Evolutionary conservation across 2,888 invertebrate genomes (phyloP).

Genomic region (Rhopalosiphum nymphaeae): DNA sequence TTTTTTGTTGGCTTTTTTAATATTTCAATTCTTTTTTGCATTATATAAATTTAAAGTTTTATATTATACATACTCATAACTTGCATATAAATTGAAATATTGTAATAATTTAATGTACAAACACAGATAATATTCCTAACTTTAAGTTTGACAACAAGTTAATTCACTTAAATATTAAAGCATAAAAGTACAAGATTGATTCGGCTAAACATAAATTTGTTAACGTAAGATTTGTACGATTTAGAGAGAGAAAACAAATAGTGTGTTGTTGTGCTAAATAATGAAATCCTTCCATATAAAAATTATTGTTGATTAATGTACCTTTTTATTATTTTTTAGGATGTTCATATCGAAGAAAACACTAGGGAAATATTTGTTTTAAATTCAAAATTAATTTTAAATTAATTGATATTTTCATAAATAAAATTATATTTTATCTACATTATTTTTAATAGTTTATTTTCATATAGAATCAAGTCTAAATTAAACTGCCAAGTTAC

Average conservation of each 20-base stretch:
- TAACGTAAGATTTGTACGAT: not conserved
- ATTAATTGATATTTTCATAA: conserved; percentile 19
- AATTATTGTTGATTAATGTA: not conserved
- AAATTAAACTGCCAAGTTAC: not conserved
- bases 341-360: conserved; percentile 50
- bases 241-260: not conserved
- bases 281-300: not conserved
- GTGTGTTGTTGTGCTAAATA: not conserved
- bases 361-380: conserved; percentile 17
- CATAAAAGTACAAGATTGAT: not conserved
- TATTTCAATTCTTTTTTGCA: not conserved
- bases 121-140: not conserved
- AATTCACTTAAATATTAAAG: not conserved
- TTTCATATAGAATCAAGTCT: not conserved
- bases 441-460: not conserved
- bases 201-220: not conserved
- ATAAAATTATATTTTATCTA: conserved; percentile 30
- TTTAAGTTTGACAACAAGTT: not conserved
- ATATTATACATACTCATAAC: not conserved
- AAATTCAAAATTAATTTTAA: conserved; percentile 12
- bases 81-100: not conserved
- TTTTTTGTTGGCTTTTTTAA: not conserved
- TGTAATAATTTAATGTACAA: not conserved
- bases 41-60: not conserved
- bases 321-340: conserved; percentile 30